phyloP scores from a whole-genome alignment of 2,113 vertebrate species.

The Dinomys branickii region DNA sequence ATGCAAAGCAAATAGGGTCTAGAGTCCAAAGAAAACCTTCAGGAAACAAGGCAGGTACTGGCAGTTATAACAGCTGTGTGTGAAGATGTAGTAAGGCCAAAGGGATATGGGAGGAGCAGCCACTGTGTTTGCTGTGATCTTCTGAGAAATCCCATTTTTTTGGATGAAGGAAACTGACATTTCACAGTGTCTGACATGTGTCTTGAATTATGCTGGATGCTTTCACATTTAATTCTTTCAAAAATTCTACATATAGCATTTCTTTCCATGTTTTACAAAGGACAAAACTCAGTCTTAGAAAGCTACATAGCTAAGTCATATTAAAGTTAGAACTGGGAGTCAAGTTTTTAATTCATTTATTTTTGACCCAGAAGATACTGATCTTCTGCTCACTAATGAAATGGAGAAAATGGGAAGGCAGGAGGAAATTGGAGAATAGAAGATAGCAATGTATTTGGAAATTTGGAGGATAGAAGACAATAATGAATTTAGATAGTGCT shows the following conservation, averaged over 20 bases:
- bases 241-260: not conserved
- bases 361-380: not conserved
- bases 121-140: not conserved
- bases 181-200: not conserved
- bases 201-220: not conserved
- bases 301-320: not conserved
- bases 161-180: not conserved
- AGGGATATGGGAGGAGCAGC: not conserved
- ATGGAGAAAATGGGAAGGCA: not conserved
- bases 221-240: not conserved
- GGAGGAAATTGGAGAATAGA: not conserved
- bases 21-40: not conserved
- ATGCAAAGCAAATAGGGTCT: not conserved
- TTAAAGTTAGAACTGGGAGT: not conserved
- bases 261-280: not conserved
- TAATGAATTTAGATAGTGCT: not conserved
- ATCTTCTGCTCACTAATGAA: not conserved
- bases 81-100: not conserved
- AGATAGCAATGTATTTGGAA: not conserved
- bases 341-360: not conserved
- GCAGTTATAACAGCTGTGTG: not conserved
- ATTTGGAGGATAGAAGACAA: not conserved
- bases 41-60: not conserved
- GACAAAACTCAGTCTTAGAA: not conserved
- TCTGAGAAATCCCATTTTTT: not conserved